Evolutionary conservation across 37 sponge, comb jelly and placozoan genomes (phyloP).

Genomic region (Chondrosia reniformis): DNA sequence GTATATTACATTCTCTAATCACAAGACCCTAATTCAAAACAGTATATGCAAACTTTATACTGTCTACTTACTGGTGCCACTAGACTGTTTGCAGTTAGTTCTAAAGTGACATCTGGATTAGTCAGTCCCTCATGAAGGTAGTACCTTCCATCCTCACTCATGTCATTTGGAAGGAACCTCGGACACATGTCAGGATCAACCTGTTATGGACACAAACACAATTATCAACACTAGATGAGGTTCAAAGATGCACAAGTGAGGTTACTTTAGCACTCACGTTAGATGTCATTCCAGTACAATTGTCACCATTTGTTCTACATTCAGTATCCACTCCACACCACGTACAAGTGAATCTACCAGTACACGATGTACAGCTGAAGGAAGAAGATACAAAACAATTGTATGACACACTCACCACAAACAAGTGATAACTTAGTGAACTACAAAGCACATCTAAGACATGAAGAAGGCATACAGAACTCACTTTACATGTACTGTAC

Average conservation of each 20-base stretch:
- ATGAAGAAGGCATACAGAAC: not conserved
- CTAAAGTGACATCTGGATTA: not conserved
- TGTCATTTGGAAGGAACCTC: too few relatives aligned
- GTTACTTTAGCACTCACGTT: too few relatives aligned
- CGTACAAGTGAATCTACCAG: not conserved
- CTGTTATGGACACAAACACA: too few relatives aligned
- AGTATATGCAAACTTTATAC: too few relatives aligned
- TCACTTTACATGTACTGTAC: not conserved
- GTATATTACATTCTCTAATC: too few relatives aligned
- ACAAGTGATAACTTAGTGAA: too few relatives aligned
- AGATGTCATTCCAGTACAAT: too few relatives aligned
- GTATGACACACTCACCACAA: too few relatives aligned
- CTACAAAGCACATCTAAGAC: not conserved
- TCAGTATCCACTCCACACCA: conserved; percentile 11
- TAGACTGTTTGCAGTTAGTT: conserved; percentile 11
- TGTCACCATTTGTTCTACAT: not conserved
- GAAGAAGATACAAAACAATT: not conserved
- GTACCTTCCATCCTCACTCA: conserved; percentile 13
- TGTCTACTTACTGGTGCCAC: conserved; percentile 14
- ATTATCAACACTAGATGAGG: too few relatives aligned
- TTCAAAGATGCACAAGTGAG: too few relatives aligned
- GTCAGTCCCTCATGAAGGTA: conserved; percentile 22
- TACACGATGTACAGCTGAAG: conserved; percentile 16
- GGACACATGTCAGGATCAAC: too few relatives aligned
- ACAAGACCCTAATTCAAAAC: too few relatives aligned